Base-by-base conservation (phyloP, 2,797 vertebrate genomes). In the Botia almorhae region DNA sequence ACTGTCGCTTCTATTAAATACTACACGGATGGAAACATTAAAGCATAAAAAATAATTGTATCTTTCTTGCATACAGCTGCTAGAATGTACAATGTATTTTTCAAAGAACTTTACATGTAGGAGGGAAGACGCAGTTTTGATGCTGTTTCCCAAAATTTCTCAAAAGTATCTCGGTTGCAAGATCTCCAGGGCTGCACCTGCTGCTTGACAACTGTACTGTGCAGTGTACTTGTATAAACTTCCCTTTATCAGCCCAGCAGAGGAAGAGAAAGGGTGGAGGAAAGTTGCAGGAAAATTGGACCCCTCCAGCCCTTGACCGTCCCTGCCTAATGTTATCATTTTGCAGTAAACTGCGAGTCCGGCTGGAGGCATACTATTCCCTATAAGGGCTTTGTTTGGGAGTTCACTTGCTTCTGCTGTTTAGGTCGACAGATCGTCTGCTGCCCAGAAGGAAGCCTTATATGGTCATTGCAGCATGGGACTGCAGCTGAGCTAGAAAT, bases 341-440 rank as follows among this genome's bases (percentile, higher is more conserved):
- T 92, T 89, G 89, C 90, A 92, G 90, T 94, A 94, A 94, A 94
- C 90, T 91, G 88, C 88, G 29, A 87, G 89, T 87, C 88, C 81
- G 69, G 91, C 92, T 89, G 89, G 88, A 93, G 94, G 93, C 91
- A 91, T 89, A 85, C 93, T 93, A 94, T 97, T 97, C 97, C 97
- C 95, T 98, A 99, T 95, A 98, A 96, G 98, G 98, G 93, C 95
- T 96, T 97, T 97, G 96, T 97, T 98, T 97, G 95, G 96, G 92
- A 93, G 91, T 96, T 93, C 93, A 93, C 94, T 95, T 93, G 95
- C 94, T 90, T 80, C 94, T 90, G 94, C 94, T 96, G 96, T 96
- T 95, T 95, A 94, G 92, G 89, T 93, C 90, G 29, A 61, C 74
- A 89, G 89, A 93, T 94, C 90, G 86, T 85, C 91, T 88, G 93